Percentiles rank a stretch among this genome's conserved stretches.
Conservation (phyloP, 2,797 vertebrate genomes). For the Myioborus miniatus region DNA sequence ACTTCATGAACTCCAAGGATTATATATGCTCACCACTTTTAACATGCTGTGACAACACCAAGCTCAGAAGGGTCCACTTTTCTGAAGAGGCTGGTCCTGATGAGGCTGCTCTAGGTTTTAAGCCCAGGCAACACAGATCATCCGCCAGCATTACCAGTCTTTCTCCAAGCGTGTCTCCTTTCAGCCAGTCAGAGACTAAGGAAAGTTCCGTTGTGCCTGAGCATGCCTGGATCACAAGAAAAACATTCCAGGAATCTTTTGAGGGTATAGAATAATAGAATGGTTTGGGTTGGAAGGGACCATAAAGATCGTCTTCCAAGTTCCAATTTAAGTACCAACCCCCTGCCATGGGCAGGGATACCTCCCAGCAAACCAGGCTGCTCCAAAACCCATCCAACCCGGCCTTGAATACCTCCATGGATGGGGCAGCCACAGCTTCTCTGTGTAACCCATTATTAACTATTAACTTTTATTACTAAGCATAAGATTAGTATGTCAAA, state of each 20-base stretch:
- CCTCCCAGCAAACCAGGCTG: neutral
- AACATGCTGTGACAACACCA: slow-evolving; percentile 88
- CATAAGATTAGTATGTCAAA: neutral
- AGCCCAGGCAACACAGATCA: slow-evolving; percentile 82
- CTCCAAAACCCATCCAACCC: neutral
- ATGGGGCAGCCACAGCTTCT: neutral
- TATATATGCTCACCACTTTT: slow-evolving; percentile 80
- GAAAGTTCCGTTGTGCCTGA: slow-evolving; percentile 78
- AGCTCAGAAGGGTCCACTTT: slow-evolving; percentile 88
- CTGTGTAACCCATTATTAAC: neutral
- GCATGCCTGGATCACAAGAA: slow-evolving; percentile 81
- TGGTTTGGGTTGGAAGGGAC: neutral
- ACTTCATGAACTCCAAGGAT: neutral
- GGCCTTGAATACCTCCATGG: neutral
- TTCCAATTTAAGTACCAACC: neutral
- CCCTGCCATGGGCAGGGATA: neutral
- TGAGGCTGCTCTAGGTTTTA: slow-evolving; percentile 48
- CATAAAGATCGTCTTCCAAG: neutral
- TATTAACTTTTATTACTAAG: neutral
- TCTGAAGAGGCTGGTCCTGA: slow-evolving; percentile 74
- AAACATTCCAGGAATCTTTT: neutral
- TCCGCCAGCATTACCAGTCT: slow-evolving; percentile 84
- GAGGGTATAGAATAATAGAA: neutral
- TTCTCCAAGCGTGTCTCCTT: slow-evolving; percentile 88
- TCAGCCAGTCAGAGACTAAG: slow-evolving; percentile 87